Evolutionary conservation across 1,140 invertebrate genomes (phyloP).

Genomic region (Pseudoatta argentina): DNA sequence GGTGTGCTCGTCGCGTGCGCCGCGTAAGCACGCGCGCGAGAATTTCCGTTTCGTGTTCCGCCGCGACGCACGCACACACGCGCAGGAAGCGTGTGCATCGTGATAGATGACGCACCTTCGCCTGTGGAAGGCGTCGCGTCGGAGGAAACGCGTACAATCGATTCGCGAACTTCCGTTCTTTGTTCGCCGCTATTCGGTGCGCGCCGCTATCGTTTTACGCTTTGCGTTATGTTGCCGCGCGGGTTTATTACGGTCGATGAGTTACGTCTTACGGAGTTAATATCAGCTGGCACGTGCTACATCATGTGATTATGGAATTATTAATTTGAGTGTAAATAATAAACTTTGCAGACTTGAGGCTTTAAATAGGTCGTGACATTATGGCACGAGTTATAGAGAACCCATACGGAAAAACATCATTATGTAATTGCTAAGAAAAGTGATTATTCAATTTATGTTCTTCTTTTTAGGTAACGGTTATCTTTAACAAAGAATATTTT

Average conservation of each 20-base stretch:
- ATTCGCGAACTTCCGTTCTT: slow-evolving; percentile 71
- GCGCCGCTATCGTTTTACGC: slow-evolving; percentile 46
- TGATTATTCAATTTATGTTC: too few species aligned
- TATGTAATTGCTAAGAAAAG: too few species aligned
- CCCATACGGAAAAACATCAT: too few species aligned
- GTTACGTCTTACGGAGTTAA: background rate
- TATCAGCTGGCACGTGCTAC: background rate
- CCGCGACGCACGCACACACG: slow-evolving; percentile 31
- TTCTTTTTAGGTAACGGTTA: too few species aligned
- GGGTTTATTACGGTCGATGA: slow-evolving; percentile 49
- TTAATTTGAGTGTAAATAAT: slow-evolving; percentile 9
- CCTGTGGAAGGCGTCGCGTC: slow-evolving; percentile 23
- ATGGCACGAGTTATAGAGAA: background rate
- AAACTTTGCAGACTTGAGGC: background rate
- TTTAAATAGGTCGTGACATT: slow-evolving; percentile 11
- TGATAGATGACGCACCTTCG: slow-evolving; percentile 60
- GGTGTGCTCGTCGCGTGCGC: slow-evolving; percentile 66
- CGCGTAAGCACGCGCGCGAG: slow-evolving; percentile 35
- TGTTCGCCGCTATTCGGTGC: slow-evolving; percentile 49
- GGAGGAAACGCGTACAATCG: slow-evolving; percentile 67
- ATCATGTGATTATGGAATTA: slow-evolving; percentile 2
- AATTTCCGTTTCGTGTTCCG: slow-evolving; percentile 81
- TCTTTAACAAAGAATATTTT: too few species aligned
- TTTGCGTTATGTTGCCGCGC: slow-evolving; percentile 30
- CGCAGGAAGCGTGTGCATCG: slow-evolving; percentile 40